Evolutionary conservation across 1,140 invertebrate genomes (phyloP), one percentile per base, ranked within the genome.

Genomic region (Thaumatotibia leucotreta): DNA sequence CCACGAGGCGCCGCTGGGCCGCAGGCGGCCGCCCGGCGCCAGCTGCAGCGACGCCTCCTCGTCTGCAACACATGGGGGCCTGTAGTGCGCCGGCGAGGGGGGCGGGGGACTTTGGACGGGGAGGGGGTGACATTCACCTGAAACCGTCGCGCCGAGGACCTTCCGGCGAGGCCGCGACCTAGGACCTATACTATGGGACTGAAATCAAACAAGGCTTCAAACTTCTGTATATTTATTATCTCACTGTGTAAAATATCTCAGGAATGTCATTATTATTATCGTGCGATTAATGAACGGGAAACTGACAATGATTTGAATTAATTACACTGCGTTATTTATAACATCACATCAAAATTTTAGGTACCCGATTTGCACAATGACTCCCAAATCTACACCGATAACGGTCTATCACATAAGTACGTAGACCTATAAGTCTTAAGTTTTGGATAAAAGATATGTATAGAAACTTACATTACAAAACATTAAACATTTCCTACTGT

Each of bases 1-100:
- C 65, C 84, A 75, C 27, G 86, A 86, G 63, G 80, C 79, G 58
- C 85, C 85, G 2, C 85, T 79, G 24, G 76, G 29, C 61, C 74
- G 75, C 58, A 63, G 24, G 11, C 33, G 68, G 62, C 22, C 67
- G 23, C 54, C 61, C 35, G 63, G 70, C 68, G 70, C 63, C 73
- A 84, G 61, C 63, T 76, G 80, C 68, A 82, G 61, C 23, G 73
- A 66, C 45, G 70, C 68, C 66, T 75, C 82, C 70, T 84, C 82
- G 70, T 82, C 85, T 88, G 83, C 69, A 84, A 86, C 71, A 76
- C 23, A 35, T 11, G 50, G 35, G 63, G 27, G 32, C 49, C 39
- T 77, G 67, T 74, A 74, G 17, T 17, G 50, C 17, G 10, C 9
- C 10, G 52, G 49, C 49, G 31, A 4, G 9, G 49, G 31, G 31